Evolutionary conservation across 2,888 invertebrate genomes (phyloP).

Genomic region (Tenthredo notha): DNA sequence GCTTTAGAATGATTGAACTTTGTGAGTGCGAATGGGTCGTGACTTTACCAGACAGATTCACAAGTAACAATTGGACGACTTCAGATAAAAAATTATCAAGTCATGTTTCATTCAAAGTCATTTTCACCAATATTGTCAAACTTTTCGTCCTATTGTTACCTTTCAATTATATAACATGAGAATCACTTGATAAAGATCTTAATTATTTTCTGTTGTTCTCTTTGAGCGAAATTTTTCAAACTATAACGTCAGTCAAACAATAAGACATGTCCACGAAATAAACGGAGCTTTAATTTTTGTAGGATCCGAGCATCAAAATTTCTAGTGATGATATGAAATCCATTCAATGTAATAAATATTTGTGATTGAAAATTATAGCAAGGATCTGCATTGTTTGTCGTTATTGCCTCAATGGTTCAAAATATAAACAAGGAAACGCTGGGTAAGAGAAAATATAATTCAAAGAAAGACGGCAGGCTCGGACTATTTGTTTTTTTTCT

Average conservation of each 20-base stretch:
- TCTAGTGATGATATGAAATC: not conserved
- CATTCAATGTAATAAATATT: not conserved
- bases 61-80: constrained; percentile 32
- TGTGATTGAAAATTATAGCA: not conserved
- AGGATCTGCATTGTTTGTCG: constrained; percentile 1
- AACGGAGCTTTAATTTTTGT: not conserved
- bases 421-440: not conserved
- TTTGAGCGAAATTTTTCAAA: not conserved
- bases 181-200: not conserved
- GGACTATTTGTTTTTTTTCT: not conserved
- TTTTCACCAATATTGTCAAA: not conserved
- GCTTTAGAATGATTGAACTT: constrained; percentile 50
- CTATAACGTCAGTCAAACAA: not conserved
- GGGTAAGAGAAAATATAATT: not conserved
- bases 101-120: not conserved
- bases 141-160: constrained; percentile 2
- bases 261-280: not conserved
- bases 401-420: not conserved
- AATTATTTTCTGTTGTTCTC: not conserved
- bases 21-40: constrained; percentile 26
- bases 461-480: not conserved
- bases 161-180: not conserved
- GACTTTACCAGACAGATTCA: not conserved
- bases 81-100: not conserved
- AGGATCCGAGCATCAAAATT: not conserved